Conservation (phyloP, 2,888 invertebrate species). For the Ptilodon capucinus region DNA sequence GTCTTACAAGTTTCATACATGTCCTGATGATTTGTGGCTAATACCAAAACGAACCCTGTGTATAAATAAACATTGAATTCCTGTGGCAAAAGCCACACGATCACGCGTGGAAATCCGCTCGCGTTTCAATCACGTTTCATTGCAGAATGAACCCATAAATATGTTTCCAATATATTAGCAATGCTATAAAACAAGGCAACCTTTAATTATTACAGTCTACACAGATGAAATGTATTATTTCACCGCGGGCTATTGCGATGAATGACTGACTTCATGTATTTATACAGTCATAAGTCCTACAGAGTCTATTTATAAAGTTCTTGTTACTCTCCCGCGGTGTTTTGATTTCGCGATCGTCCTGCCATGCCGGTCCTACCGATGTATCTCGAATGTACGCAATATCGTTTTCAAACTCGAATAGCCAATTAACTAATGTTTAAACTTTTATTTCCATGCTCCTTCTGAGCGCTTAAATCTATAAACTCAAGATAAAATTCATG, state of each 20-base stretch:
- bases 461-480: neutral
- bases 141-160: too few relatives aligned
- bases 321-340: conserved; percentile 61
- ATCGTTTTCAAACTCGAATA: conserved; percentile 2
- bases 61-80: too few relatives aligned
- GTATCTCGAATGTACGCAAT: conserved; percentile 17
- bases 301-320: conserved; percentile 53
- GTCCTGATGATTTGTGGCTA: too few relatives aligned
- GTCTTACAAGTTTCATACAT: too few relatives aligned
- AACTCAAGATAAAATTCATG: neutral
- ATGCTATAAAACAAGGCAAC: conserved; percentile 7
- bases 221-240: conserved; percentile 24
- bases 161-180: neutral
- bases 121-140: too few relatives aligned
- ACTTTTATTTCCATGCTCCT: too few relatives aligned
- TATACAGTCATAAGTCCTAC: conserved; percentile 35
- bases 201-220: conserved; percentile 19
- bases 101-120: too few relatives aligned
- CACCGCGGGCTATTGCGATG: conserved; percentile 39
- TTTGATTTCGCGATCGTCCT: conserved; percentile 58
- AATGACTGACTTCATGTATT: conserved; percentile 52
- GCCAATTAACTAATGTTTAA: neutral
- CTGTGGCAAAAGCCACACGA: too few relatives aligned
- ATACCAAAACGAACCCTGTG: too few relatives aligned
- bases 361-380: conserved; percentile 7